Conservation (phyloP, 2,113 vertebrate genomes). For the Corythornis vintsioides region DNA sequence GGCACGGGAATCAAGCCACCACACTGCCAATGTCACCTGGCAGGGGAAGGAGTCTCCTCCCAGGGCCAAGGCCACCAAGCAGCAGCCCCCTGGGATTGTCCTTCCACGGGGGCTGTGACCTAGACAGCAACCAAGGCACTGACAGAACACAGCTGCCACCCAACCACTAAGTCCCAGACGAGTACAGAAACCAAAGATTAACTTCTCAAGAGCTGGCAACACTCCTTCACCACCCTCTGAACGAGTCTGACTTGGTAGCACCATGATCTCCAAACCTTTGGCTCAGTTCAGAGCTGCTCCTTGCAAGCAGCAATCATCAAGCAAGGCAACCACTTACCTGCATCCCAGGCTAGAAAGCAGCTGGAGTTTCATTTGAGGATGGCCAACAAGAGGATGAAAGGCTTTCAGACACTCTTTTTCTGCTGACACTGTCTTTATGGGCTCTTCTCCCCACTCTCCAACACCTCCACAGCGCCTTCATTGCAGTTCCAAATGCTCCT, state of each 20-base stretch:
- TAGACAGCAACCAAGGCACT: background rate
- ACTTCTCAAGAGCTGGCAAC: background rate
- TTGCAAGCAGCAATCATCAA: background rate
- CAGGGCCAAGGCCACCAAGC: background rate
- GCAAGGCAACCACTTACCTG: background rate
- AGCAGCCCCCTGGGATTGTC: background rate
- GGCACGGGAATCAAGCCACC: background rate
- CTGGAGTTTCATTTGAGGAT: background rate
- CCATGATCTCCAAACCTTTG: background rate
- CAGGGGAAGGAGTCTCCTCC: background rate
- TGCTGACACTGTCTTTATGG: background rate
- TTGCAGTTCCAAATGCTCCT: background rate
- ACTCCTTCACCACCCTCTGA: background rate
- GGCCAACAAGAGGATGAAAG: background rate
- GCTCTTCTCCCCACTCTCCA: background rate
- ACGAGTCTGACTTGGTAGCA: background rate
- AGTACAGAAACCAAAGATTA: background rate
- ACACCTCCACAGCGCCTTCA: background rate
- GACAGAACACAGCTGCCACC: background rate
- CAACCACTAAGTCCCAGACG: background rate
- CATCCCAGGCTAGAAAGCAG: slow-evolving; percentile 12
- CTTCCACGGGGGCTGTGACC: background rate
- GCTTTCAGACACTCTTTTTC: background rate
- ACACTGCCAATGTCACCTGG: accelerated
- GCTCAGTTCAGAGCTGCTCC: background rate